Evolutionary conservation across 2,888 invertebrate genomes (phyloP), one percentile per base, ranked within the genome.

Genomic region (Pharmacophagus antenor): DNA sequence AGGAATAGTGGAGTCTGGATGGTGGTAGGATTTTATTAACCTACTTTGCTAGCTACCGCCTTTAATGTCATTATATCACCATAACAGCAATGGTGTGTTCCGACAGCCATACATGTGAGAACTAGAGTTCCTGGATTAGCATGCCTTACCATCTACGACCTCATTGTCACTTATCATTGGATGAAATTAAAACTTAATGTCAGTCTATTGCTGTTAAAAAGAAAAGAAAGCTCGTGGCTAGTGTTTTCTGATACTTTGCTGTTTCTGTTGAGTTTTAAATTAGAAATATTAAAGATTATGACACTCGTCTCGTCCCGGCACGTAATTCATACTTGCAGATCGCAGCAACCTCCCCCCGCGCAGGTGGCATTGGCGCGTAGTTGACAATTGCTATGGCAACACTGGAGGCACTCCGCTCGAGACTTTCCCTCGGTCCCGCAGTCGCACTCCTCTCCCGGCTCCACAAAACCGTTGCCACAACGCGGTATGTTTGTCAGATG

Each of bases 381-480:
- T 98, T 98, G 15, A 22, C 56, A 56, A 48, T 31, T 17, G 2
- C 48, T n/a, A 3, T 37, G 8, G 31, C 48, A 48, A 48, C 56
- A 56, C 10, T 37, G 22, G 4, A 22, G 10, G 37, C 56, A 56
- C 3, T 27, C 37, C 5, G 25, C 47, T 20, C 21, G 27, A 15
- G 15, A 8, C 2, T 10, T 27, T 2, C 10, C 20, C 31, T 20
- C 51, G 20, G 10, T 2, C 4, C 56, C 56, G 12, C 56, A 56
- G 21, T 56, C 56, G 48, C 48, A 56, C 74, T 98, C 95, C 74
- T 98, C 98, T 0, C 97, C 97, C 0, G 94, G 93, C 77, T 98
- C 98, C 1, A 97, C 95, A 76, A 97, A 96, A 0, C 96, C 96
- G 80, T 98, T 98, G 4, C 96, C 97, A 82, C 95, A 56, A 7